Conservation (phyloP, 1,140 invertebrate genomes). For the Drosophila triauraria region DNA sequence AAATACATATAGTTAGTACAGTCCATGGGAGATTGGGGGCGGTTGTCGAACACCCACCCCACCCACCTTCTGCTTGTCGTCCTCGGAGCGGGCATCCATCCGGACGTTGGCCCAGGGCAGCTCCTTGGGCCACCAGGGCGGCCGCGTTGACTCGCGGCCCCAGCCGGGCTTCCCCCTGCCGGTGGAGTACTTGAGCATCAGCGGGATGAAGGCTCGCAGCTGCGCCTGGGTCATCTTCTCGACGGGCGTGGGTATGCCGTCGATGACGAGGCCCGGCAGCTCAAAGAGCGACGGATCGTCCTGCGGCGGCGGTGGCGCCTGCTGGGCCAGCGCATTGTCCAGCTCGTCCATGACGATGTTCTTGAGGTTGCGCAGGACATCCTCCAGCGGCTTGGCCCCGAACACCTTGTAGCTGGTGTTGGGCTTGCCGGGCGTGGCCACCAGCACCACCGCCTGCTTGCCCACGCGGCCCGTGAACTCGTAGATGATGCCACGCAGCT, state of each 20-base stretch:
- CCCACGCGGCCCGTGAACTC: constrained; percentile 98
- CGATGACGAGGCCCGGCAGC: constrained; percentile 97
- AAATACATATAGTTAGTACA: constrained; percentile 14
- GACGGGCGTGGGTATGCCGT: constrained; percentile 98
- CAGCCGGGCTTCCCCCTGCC: constrained; percentile 98
- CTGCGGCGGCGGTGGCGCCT: constrained; percentile 95
- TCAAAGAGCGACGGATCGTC: constrained; percentile 97
- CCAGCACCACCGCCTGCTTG: constrained; percentile 98
- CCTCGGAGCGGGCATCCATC: constrained; percentile 97
- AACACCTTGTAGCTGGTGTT: constrained; percentile 98
- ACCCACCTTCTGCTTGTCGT: constrained; percentile 97
- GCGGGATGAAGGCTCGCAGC: constrained; percentile 97
- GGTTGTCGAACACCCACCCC: constrained; percentile 55
- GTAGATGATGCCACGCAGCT: constrained; percentile 97
- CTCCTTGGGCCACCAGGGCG: constrained; percentile 99
- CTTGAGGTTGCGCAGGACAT: constrained; percentile 96
- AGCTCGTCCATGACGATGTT: constrained; percentile 97
- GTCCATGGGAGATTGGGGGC: constrained; percentile 35
- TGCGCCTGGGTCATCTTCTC: constrained; percentile 99
- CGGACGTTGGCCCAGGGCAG: constrained; percentile 98
- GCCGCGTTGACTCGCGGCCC: constrained; percentile 97
- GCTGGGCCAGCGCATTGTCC: constrained; percentile 95
- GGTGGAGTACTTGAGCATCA: constrained; percentile 99
- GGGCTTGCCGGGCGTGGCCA: constrained; percentile 98
- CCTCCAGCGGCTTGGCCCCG: constrained; percentile 98